Base-by-base conservation (phyloP, 1,140 invertebrate species). In the Drosophila arizonae region DNA sequence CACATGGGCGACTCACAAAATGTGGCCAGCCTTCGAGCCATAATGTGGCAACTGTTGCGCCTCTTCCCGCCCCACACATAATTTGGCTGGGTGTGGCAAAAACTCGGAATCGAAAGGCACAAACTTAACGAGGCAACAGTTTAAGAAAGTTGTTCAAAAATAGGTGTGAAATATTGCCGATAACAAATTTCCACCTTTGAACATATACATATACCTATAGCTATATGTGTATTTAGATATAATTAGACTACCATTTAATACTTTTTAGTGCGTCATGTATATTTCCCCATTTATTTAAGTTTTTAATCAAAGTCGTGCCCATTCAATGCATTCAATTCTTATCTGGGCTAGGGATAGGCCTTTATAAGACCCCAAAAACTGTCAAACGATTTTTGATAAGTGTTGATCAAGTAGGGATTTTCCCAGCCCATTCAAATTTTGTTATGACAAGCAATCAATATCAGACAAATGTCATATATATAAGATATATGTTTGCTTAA, bases 41-140 rank as follows among this genome's bases (percentile, higher is more conserved):
- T 15, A 24, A 51, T 56, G 69, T 39, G 67, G 30, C 39, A 76
- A 76, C 73, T 76, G 73, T 72, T 76, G 73, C 68, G 30, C 62
- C 48, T 21, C 30, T 33, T 24, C 21, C 21, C 21, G 21, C 41
- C 33, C 15, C 43, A 13, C 21, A 15, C 15, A 13, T 6, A 33
- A 11, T 41, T 28, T 43, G 6, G 24, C 36, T 48, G 43, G 67
- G 65, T 51, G 64, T 66, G 70, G 10, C 55, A 8, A 11, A 39
- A 39, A 36, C 30, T 33, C 26, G 17, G 41, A 36, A 33, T 4
- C 28, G 41, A 64, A 57, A 13, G 21, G 4, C 55, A 39, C 24
- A 55, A 55, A 62, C 13, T 43, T 55, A 41, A 45, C 6, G 41
- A 43, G n/a, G 72, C 67, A 74, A 74, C 72, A 74, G 54, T 64